These are phyloP conservation scores for Xyliphius kryptos DNA, from an alignment of 2,113 vertebrate species.

Conservation along the genomic window DNA sequence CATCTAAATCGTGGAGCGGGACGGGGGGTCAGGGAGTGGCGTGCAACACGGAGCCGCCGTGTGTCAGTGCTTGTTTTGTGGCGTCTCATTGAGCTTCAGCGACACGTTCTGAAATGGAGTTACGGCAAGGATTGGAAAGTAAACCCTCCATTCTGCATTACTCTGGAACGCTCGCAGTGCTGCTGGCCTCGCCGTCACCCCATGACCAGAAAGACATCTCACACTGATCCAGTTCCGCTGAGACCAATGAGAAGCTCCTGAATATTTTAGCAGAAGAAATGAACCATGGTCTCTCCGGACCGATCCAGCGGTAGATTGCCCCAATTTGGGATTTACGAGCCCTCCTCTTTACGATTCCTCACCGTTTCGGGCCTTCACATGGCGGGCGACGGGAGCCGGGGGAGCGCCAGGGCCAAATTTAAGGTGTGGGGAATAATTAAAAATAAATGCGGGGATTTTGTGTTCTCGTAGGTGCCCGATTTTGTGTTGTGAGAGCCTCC, in stretches of 20 bases:
- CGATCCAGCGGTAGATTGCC: conserved; percentile 57
- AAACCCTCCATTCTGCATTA: conserved; percentile 58
- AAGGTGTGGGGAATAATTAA: conserved; percentile 60
- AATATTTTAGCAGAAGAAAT: conserved; percentile 71
- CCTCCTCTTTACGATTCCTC: conserved; percentile 17
- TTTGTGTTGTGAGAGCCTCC: conserved; percentile 53
- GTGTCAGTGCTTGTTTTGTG: too few species aligned
- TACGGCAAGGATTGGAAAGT: too few species aligned
- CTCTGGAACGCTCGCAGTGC: conserved; percentile 50
- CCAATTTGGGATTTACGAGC: conserved; percentile 52
- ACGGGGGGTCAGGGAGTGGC: too few species aligned
- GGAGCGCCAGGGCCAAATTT: conserved; percentile 49
- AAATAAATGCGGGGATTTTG: conserved; percentile 55
- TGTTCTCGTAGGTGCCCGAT: conserved; percentile 51
- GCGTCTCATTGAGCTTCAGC: not conserved
- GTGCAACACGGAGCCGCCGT: too few species aligned
- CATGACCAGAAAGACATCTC: not conserved
- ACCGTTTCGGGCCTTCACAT: conserved; percentile 17
- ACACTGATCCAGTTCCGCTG: conserved; percentile 44
- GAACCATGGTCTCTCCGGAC: conserved; percentile 60
- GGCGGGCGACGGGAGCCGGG: conserved; percentile 44
- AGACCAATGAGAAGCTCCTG: conserved; percentile 53
- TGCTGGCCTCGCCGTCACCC: not conserved
- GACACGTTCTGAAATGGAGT: not conserved
- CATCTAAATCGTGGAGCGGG: too few species aligned